phyloP scores from a whole-genome alignment of 2,888 invertebrate genomes.

The Crepidodera aurea region DNA sequence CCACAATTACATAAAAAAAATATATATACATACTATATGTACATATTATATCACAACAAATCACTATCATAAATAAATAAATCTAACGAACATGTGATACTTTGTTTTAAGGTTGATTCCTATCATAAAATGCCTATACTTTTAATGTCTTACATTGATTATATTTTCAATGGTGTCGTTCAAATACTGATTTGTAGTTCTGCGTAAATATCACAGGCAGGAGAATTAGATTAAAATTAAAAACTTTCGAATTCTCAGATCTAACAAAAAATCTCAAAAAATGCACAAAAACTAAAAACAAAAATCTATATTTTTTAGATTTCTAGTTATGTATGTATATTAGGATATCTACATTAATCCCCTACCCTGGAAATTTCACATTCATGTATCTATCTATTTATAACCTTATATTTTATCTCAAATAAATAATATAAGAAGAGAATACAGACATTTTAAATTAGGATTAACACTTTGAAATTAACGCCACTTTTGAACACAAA shows the following conservation, averaged over 20 bases:
- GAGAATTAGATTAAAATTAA: conserved; percentile 41
- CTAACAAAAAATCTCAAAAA: conserved; percentile 39
- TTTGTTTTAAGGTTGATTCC: conserved; percentile 29
- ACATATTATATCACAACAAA: conserved; percentile 27
- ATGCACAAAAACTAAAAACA: conserved; percentile 40
- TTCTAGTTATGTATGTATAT: conserved; percentile 45
- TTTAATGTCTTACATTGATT: conserved; percentile 29
- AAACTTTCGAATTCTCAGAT: conserved; percentile 32
- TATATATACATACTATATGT: conserved; percentile 12
- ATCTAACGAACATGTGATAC: conserved; percentile 14
- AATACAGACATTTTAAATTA: conserved; percentile 48
- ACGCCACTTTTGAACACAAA: conserved; percentile 36
- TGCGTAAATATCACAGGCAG: conserved; percentile 56
- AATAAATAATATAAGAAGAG: conserved; percentile 52
- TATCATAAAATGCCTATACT: conserved; percentile 41
- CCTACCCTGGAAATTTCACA: conserved; percentile 58
- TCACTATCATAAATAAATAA: conserved; percentile 26
- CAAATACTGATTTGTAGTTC: conserved; percentile 56
- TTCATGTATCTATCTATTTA: conserved; percentile 54
- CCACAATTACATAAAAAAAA: conserved; percentile 17
- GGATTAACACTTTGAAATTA: conserved; percentile 40
- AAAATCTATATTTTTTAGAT: conserved; percentile 40
- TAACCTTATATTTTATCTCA: conserved; percentile 49
- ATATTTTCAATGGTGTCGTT: conserved; percentile 40
- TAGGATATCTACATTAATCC: conserved; percentile 49